phyloP scores from a whole-genome alignment of 1,140 invertebrate species.

The Doryteuthis pealeii region DNA sequence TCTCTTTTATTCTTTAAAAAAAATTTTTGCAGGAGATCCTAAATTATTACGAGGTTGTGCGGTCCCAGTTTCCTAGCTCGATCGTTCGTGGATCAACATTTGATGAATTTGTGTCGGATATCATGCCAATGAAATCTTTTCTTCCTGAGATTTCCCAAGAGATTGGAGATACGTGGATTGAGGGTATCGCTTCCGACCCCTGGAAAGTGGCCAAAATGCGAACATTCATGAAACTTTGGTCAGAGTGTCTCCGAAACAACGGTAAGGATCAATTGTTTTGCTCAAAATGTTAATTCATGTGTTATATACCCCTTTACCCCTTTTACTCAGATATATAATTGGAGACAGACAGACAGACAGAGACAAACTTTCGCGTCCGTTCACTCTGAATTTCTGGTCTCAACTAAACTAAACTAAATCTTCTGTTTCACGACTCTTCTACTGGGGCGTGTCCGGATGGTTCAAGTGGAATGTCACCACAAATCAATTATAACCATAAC shows the following conservation, averaged over 20 bases:
- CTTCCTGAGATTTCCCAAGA: constrained; percentile 41
- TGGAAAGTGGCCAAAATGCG: constrained; percentile 42
- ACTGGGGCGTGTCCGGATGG: too few relatives aligned
- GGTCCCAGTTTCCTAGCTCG: constrained; percentile 47
- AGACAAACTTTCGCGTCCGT: too few relatives aligned
- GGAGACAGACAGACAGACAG: too few relatives aligned
- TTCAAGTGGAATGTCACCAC: too few relatives aligned
- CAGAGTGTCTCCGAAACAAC: constrained; percentile 29
- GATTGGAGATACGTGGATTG: constrained; percentile 57
- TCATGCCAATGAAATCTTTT: constrained; percentile 28
- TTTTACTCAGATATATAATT: too few relatives aligned
- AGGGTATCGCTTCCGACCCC: constrained; percentile 51
- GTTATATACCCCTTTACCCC: too few relatives aligned
- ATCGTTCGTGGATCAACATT: constrained; percentile 41
- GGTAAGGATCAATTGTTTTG: constrained; percentile 1
- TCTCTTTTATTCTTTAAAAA: background rate
- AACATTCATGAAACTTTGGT: constrained; percentile 34
- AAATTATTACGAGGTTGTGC: constrained; percentile 41
- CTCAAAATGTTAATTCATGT: background rate
- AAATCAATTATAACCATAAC: too few relatives aligned
- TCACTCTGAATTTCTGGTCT: too few relatives aligned
- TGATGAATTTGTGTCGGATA: constrained; percentile 41
- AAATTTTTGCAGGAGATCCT: constrained; percentile 45
- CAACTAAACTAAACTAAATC: too few relatives aligned
- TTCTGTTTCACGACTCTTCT: too few relatives aligned